phyloP scores from a whole-genome alignment of 2,113 vertebrate species.

The Prochilodus magdalenae region DNA sequence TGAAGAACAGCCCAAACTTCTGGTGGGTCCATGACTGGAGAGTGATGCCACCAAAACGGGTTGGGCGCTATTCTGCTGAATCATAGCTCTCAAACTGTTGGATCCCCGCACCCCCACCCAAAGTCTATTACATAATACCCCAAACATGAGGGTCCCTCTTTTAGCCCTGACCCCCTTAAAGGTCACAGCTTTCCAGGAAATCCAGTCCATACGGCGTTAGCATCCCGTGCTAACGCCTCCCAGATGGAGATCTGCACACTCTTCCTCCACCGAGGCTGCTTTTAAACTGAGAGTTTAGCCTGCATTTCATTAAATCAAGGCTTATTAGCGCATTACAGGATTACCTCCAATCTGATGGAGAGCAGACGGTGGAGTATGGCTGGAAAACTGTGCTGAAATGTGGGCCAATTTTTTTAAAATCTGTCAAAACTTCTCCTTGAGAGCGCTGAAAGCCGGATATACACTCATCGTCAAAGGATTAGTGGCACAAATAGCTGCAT shows the following conservation, averaged over 20 bases:
- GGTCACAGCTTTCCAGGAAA: slow-evolving; percentile 35
- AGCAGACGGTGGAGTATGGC: slow-evolving; percentile 3
- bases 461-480: too few relatives aligned
- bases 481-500: too few relatives aligned
- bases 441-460: too few relatives aligned
- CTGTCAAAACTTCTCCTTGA: not conserved
- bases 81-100: slow-evolving; percentile 28
- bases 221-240: not conserved
- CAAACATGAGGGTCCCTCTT: slow-evolving; percentile 20
- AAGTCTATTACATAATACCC: slow-evolving; percentile 31
- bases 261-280: slow-evolving; percentile 1
- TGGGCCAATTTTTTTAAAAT: not conserved
- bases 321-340: slow-evolving; percentile 23
- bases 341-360: slow-evolving; percentile 22
- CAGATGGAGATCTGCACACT: not conserved
- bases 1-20: not conserved
- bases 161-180: not conserved
- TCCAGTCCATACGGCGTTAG: slow-evolving; percentile 20
- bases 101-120: not conserved
- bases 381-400: not conserved
- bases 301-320: slow-evolving; percentile 18
- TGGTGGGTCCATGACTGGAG: not conserved
- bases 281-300: slow-evolving; percentile 9
- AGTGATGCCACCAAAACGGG: not conserved
- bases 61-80: slow-evolving; percentile 10